Base-by-base conservation (phyloP, 2,888 invertebrate species). In the Ernsta delagoae region DNA sequence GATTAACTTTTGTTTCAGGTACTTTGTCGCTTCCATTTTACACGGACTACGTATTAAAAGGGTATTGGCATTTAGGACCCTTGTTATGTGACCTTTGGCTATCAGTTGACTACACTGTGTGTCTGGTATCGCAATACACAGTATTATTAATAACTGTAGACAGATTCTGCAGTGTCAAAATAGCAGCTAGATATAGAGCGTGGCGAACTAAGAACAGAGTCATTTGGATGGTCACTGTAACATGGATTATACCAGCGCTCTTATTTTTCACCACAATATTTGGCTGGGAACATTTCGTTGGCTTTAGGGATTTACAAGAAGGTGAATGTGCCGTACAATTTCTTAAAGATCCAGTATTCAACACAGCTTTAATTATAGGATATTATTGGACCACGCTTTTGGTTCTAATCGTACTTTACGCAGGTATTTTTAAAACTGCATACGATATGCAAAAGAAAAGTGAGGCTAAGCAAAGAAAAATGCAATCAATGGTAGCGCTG, bases 11-110 rank as follows among this genome's bases (percentile, higher is more conserved):
- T 82, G 84, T 78, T 77, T 36, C 94, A 97, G 97, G 99, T 81
- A 97, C 98, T 62, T 96, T 99, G 71, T 99, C 99, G 39, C 98
- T 99, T 97, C 99, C 99, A 66, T 99, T 99, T 92, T 99, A 98
- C 92, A 99, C 99, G 36, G 97, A 99, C 75, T 99, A 99, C 94
- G 97, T 99, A 66, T 94, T 99, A 75, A 97, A 98, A 95, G 98
- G 98, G 65, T 97, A 97, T 85, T 99, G 99, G 99, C 97, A 98
- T 84, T 95, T 99, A 74, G 99, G 99, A 11, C 98, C 98, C 36
- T 94, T 99, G 71, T 94, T 99, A 6, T 99, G 99, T 86, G 99
- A 99, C 89, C 95, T 99, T 66, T 99, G 99, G 99, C 95, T 99
- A 6, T 98, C 99, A 0, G 97, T 99, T 63, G 99, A 99, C 92